phyloP scores from a whole-genome alignment of 2,888 invertebrate genomes.

The Antheraea yamamai region DNA sequence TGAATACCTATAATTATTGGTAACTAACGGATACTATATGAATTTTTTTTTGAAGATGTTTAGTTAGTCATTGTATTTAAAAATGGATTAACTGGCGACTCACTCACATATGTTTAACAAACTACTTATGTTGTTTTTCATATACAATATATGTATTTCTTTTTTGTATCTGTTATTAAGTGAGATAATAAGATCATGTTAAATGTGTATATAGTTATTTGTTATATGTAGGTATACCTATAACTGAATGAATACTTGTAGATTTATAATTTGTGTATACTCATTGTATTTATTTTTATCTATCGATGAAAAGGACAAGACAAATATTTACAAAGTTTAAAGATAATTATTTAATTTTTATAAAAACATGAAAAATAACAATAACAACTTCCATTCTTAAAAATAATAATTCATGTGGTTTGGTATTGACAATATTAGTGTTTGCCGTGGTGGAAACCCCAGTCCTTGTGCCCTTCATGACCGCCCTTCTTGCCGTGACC shows the following conservation, averaged over 20 bases:
- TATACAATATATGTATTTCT: not conserved
- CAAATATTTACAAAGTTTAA: slow-evolving; percentile 18
- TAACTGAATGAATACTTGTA: not conserved
- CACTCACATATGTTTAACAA: not conserved
- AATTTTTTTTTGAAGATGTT: not conserved
- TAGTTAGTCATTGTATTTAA: not conserved
- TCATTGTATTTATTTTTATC: not conserved
- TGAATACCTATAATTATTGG: not conserved
- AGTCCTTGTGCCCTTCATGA: slow-evolving; percentile 87
- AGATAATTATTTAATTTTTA: slow-evolving; percentile 56
- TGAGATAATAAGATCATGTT: not conserved
- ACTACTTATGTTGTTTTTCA: not conserved
- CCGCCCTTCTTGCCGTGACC: slow-evolving; percentile 90
- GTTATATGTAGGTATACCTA: not conserved
- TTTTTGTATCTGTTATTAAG: not conserved
- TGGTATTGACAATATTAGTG: slow-evolving; percentile 52
- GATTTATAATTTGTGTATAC: not conserved
- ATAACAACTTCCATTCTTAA: slow-evolving; percentile 64
- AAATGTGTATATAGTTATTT: too few relatives aligned
- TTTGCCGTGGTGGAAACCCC: slow-evolving; percentile 84
- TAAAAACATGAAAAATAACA: slow-evolving; percentile 62
- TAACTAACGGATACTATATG: not conserved
- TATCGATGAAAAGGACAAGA: not conserved
- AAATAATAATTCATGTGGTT: slow-evolving; percentile 40
- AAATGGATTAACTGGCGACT: not conserved